Evolutionary conservation across 2,888 invertebrate genomes (phyloP).

Genomic region (Sabatieria punctata): DNA sequence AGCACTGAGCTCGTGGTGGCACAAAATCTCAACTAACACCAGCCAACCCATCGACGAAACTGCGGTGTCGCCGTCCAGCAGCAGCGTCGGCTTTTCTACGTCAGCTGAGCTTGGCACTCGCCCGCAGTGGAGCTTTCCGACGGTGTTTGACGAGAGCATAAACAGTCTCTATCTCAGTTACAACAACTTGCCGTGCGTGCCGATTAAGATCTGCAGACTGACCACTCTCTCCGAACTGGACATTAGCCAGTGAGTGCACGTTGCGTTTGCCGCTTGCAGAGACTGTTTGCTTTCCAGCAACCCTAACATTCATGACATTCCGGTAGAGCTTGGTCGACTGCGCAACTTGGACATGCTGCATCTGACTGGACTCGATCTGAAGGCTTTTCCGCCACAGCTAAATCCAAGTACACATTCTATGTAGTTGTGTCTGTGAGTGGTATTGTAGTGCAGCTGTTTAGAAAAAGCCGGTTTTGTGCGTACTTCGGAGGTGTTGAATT

Average conservation of each 20-base stretch:
- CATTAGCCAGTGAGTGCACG: neutral
- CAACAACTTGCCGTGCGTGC: neutral
- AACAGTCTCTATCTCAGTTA: neutral
- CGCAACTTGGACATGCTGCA: neutral
- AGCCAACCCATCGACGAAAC: too few relatives aligned
- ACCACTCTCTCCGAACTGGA: neutral
- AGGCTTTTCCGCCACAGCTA: neutral
- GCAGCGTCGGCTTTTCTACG: too few relatives aligned
- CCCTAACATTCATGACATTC: neutral
- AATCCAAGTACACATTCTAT: slow-evolving; percentile 1
- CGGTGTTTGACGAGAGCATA: neutral
- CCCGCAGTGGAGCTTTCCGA: too few relatives aligned
- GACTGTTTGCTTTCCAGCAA: neutral
- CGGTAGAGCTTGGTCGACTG: slow-evolving; percentile 1
- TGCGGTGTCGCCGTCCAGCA: too few relatives aligned
- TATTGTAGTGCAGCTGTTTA: too few relatives aligned
- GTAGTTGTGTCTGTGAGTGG: neutral
- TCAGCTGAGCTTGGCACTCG: too few relatives aligned
- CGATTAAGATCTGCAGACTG: neutral
- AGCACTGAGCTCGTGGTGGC: too few relatives aligned
- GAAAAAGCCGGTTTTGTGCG: neutral
- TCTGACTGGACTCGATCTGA: slow-evolving; percentile 1
- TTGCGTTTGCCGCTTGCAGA: neutral
- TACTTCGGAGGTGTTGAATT: neutral
- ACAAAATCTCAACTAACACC: too few relatives aligned